A percentile compares a stretch with the other conserved stretches of the same genome.
Conservation (phyloP, 2,888 invertebrate genomes). For the Oscheius sp. region DNA sequence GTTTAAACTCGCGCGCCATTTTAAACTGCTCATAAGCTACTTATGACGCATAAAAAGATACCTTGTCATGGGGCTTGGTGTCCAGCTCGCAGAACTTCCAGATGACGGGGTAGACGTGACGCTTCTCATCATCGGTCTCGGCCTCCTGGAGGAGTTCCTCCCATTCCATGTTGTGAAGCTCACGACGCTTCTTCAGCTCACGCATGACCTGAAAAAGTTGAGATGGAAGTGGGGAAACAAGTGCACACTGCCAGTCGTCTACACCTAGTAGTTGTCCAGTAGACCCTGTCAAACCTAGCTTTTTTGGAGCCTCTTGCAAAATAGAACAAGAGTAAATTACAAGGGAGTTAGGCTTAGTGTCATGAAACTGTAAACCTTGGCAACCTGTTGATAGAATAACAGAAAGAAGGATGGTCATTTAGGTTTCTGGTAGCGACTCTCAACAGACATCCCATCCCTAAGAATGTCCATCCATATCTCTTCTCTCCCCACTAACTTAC, state of each 20-base stretch:
- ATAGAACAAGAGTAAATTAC: too few species aligned
- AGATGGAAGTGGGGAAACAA: background rate
- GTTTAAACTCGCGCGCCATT: background rate
- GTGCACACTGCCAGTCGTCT: too few species aligned
- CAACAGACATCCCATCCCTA: background rate
- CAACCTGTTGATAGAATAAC: too few species aligned
- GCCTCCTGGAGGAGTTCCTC: slow-evolving; percentile 89
- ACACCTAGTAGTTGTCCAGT: too few species aligned
- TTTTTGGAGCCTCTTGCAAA: too few species aligned
- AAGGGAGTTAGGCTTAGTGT: too few species aligned
- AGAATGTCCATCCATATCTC: background rate
- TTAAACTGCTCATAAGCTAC: slow-evolving; percentile 7
- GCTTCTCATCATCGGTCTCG: slow-evolving; percentile 77
- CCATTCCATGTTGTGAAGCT: slow-evolving; percentile 80
- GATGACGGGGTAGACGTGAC: slow-evolving; percentile 85
- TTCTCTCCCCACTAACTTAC: slow-evolving; percentile 77
- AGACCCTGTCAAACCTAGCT: too few species aligned
- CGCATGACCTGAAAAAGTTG: slow-evolving; percentile 67
- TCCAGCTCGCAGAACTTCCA: slow-evolving; percentile 97
- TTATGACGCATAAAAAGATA: slow-evolving; percentile 43
- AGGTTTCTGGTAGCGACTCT: background rate
- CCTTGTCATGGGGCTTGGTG: slow-evolving; percentile 88
- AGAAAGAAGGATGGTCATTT: background rate
- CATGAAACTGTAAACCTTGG: too few species aligned
- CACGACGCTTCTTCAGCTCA: slow-evolving; percentile 73